phyloP scores from a whole-genome alignment of 2,113 vertebrate genomes.

The Pao palembangensis region DNA sequence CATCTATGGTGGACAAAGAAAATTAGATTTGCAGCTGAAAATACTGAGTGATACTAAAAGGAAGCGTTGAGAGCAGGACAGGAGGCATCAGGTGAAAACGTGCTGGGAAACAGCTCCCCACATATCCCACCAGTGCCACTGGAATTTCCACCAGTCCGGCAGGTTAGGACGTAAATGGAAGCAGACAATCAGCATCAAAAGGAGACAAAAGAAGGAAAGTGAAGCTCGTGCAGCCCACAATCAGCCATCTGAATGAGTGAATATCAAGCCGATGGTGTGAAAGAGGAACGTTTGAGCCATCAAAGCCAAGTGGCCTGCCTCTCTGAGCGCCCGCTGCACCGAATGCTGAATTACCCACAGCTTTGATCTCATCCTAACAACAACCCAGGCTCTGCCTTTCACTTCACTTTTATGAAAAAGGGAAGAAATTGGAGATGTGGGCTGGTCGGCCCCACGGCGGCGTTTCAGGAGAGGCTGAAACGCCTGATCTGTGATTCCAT shows the following conservation, averaged over 20 bases:
- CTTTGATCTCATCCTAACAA: slow-evolving; percentile 58
- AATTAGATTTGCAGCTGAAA: too few species aligned
- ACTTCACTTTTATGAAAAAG: slow-evolving; percentile 36
- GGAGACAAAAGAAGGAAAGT: too few species aligned
- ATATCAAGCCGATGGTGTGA: not conserved
- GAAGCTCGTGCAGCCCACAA: too few species aligned
- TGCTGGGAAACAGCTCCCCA: not conserved
- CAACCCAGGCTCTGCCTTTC: slow-evolving; percentile 36
- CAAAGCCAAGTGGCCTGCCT: slow-evolving; percentile 47
- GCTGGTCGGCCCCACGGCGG: slow-evolving; percentile 16
- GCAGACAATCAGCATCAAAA: too few species aligned
- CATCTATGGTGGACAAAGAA: too few species aligned
- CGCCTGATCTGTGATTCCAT: slow-evolving; percentile 34
- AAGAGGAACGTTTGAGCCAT: slow-evolving; percentile 53
- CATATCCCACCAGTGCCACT: slow-evolving; percentile 21
- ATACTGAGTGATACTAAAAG: too few species aligned
- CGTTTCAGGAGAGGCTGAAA: slow-evolving; percentile 23
- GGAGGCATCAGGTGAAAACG: too few species aligned
- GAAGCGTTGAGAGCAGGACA: too few species aligned
- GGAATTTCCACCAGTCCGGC: slow-evolving; percentile 25
- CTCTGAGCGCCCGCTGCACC: slow-evolving; percentile 16
- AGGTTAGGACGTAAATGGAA: slow-evolving; percentile 13
- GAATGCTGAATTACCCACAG: slow-evolving; percentile 44
- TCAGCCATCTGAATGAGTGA: too few species aligned
- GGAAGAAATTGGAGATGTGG: slow-evolving; percentile 19